Base-by-base conservation (phyloP, 2,888 invertebrate genomes). In the Dendrolimus houi region DNA sequence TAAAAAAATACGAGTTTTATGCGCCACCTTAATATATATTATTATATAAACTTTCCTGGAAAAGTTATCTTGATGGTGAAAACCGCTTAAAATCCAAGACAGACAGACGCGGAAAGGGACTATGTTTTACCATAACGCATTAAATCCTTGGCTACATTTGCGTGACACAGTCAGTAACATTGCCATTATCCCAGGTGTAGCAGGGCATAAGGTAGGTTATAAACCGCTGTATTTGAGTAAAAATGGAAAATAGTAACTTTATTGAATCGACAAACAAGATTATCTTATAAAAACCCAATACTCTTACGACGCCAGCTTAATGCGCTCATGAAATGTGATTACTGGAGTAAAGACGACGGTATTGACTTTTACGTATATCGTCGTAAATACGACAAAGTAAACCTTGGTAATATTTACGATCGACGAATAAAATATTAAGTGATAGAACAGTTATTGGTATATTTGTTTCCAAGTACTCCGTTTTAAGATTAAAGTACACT, bases 351-450 rank as follows among this genome's bases (percentile, higher is more conserved):
- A 72, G 65, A 62, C 56, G 29, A 29, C 29, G 29, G 29, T 29
- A 29, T 29, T 29, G 62, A 62, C 65, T 68, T 70, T 72, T 77
- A 75, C 74, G 77, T 77, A 72, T 64, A 67, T 64, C 59, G 64
- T 70, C 79, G 71, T 87, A 87, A 87, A 88, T 85, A 82, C 79
- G 87, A 87, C 87, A 77, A 74, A 75, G 70, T 77, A 87, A 88
- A 85, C 87, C 85, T 79, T 82, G 75, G 69, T 64, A 64, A 71
- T 71, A 84, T 87, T 87, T 88, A 88, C 75, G 82, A 81, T 59
- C 55, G 59, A 72, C 85, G 47, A 75, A 81, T 87, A 78, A 74
- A 72, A 71, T 68, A 81, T 77, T 86, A 88, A 88, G 88, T 86
- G 87, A 88, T 86, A 87, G 82, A 77, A 67, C 75, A 74, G 79